Evolutionary conservation across 1,140 invertebrate species (phyloP).

Genomic region (Drosophila pachea): DNA sequence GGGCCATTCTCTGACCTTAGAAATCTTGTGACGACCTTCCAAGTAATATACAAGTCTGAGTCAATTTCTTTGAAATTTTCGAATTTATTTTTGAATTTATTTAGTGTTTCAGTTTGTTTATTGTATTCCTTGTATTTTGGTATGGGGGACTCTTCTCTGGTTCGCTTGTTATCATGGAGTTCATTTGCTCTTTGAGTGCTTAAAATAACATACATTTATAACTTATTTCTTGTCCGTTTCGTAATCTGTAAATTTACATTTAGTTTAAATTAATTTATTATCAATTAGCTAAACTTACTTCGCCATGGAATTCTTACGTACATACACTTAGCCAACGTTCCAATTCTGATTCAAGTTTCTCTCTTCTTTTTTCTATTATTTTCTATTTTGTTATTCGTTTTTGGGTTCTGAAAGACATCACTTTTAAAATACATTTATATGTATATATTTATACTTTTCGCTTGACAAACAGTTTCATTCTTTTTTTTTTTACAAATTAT

Average conservation of each 20-base stretch:
- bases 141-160: slow-evolving; percentile 32
- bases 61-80: slow-evolving; percentile 61
- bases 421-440: slow-evolving; percentile 45
- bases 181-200: slow-evolving; percentile 58
- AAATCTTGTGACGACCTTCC: neutral
- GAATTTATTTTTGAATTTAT: slow-evolving; percentile 68
- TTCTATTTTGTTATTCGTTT: slow-evolving; percentile 31
- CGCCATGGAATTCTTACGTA: slow-evolving; percentile 57
- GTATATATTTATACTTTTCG: neutral
- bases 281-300: slow-evolving; percentile 69
- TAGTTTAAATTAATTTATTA: slow-evolving; percentile 53
- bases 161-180: slow-evolving; percentile 39
- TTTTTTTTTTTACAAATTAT: slow-evolving; percentile 40
- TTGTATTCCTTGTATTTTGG: slow-evolving; percentile 66
- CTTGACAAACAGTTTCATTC: slow-evolving; percentile 10
- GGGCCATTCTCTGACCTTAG: slow-evolving; percentile 1
- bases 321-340: slow-evolving; percentile 48
- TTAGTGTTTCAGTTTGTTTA: slow-evolving; percentile 60
- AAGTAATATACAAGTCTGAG: slow-evolving; percentile 9
- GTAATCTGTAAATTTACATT: slow-evolving; percentile 42
- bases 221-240: slow-evolving; percentile 34
- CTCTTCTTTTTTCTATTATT: too few species aligned
- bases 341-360: slow-evolving; percentile 29
- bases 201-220: slow-evolving; percentile 74
- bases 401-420: slow-evolving; percentile 56